A percentile compares a stretch with the other conserved stretches of the same genome.
Conservation (phyloP, 2,888 invertebrate genomes). For the Zootermopsis nevadensis region DNA sequence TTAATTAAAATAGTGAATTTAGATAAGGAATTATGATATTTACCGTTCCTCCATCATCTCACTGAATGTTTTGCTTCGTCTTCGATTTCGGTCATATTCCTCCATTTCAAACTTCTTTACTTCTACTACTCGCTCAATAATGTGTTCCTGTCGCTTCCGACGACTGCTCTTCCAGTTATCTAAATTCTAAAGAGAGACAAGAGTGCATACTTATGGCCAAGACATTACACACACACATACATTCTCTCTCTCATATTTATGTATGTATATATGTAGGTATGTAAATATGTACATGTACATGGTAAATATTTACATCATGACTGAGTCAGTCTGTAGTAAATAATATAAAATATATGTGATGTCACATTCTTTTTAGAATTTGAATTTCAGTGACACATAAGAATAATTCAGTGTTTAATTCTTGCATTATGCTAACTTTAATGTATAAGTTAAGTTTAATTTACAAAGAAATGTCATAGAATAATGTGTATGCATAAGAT, state of each 20-base stretch:
- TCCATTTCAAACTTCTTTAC: conserved; percentile 88
- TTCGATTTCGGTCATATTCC: conserved; percentile 75
- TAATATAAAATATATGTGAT: too few relatives aligned
- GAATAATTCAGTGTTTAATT: too few relatives aligned
- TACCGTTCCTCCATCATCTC: conserved; percentile 93
- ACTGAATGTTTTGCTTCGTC: conserved; percentile 91
- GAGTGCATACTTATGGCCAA: not conserved
- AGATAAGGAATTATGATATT: not conserved
- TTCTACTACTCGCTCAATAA: conserved; percentile 89
- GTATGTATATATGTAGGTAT: not conserved
- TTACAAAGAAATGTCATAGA: too few relatives aligned
- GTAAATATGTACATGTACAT: not conserved
- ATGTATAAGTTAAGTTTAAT: too few relatives aligned
- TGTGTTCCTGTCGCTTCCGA: conserved; percentile 91
- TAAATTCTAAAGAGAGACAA: conserved; percentile 74
- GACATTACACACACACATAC: not conserved
- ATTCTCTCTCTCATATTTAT: conserved; percentile 1
- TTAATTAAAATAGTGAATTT: not conserved
- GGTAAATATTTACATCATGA: too few relatives aligned
- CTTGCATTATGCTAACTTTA: too few relatives aligned
- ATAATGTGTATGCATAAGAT: too few relatives aligned
- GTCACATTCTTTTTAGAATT: too few relatives aligned
- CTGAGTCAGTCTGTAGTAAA: too few relatives aligned
- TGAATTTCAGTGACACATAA: too few relatives aligned
- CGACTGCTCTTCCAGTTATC: conserved; percentile 95